These are phyloP conservation scores for Pimpla rufipes DNA, from an alignment of 2,888 invertebrate genomes.

Conservation along the genomic window DNA sequence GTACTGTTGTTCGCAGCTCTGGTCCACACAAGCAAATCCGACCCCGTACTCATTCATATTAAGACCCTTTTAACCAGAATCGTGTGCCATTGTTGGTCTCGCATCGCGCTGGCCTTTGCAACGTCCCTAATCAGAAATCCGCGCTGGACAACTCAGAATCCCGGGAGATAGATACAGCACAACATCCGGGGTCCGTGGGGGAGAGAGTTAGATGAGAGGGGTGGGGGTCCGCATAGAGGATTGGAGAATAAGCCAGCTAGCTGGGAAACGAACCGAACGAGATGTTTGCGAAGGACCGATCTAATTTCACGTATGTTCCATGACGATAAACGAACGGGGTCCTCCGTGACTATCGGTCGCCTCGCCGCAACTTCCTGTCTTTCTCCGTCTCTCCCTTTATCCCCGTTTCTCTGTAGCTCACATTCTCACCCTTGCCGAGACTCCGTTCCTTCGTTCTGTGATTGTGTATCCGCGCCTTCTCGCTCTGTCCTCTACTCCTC, in stretches of 20 bases:
- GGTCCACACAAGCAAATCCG: not conserved
- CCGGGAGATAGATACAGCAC: conserved; percentile 2
- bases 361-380: conserved; percentile 29
- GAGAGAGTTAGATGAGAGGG: not conserved
- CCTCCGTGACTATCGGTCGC: conserved; percentile 49
- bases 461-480: conserved; percentile 60
- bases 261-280: conserved; percentile 71
- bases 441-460: conserved; percentile 49
- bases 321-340: conserved; percentile 72
- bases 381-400: conserved; percentile 9
- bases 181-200: not conserved
- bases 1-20: too few relatives aligned
- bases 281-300: conserved; percentile 76
- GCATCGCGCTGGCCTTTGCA: conserved; percentile 21
- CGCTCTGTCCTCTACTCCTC: conserved; percentile 9
- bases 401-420: conserved; percentile 23
- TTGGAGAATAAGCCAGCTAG: conserved; percentile 39
- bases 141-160: not conserved
- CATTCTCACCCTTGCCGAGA: conserved; percentile 63
- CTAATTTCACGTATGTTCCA: conserved; percentile 74
- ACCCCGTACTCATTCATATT: not conserved
- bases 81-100: conserved; percentile 3
- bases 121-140: conserved; percentile 55
- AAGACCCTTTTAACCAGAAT: not conserved
- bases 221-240: conserved; percentile 18